phyloP scores from a whole-genome alignment of 2,797 vertebrate genomes.

The Esox masquinongy region DNA sequence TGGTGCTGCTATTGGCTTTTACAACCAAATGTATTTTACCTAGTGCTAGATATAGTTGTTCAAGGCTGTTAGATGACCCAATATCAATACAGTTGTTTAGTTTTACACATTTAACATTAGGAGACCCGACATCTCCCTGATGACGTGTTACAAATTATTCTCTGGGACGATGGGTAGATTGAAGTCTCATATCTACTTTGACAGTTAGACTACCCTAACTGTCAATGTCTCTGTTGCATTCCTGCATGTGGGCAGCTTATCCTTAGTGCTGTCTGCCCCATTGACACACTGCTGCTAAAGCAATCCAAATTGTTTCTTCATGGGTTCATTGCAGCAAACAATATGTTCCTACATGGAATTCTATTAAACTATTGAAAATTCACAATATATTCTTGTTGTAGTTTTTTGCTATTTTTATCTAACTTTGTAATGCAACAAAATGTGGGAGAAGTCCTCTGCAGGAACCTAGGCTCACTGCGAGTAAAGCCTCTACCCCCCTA shows the following conservation, averaged over 20 bases:
- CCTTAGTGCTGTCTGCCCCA: conserved; percentile 29
- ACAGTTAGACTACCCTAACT: conserved; percentile 27
- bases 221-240: conserved; percentile 23
- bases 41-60: background rate
- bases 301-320: background rate
- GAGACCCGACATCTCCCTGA: background rate
- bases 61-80: background rate
- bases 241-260: conserved; percentile 51
- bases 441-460: too few relatives aligned
- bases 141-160: background rate
- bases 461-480: too few relatives aligned
- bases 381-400: too few relatives aligned
- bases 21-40: background rate
- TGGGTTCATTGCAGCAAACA: too few relatives aligned
- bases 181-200: conserved; percentile 25
- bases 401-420: too few relatives aligned
- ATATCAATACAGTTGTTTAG: background rate
- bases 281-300: conserved; percentile 8
- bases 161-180: background rate
- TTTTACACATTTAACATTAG: background rate
- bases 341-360: too few relatives aligned
- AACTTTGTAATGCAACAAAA: too few relatives aligned
- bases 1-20: background rate
- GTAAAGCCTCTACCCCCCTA: too few relatives aligned
- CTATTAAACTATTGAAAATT: too few relatives aligned